Conservation (phyloP, 2,797 vertebrate genomes). For the Sebastiscus tertius region DNA sequence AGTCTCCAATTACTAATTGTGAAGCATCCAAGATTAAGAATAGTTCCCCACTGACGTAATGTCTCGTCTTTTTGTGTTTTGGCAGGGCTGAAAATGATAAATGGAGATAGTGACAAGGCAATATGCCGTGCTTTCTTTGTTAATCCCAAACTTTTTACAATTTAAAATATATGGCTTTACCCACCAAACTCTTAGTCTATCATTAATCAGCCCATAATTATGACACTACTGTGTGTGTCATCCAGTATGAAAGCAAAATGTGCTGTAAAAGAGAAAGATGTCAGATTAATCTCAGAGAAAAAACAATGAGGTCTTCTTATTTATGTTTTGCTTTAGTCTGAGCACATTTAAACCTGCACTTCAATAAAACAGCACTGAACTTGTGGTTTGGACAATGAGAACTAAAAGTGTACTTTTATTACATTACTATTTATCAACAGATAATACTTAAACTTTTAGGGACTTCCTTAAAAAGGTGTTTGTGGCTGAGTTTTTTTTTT, state of each 20-base stretch:
- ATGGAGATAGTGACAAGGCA: background rate
- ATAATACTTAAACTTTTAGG: background rate
- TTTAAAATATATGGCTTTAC: constrained; percentile 2
- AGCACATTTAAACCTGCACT: background rate
- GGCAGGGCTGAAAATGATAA: background rate
- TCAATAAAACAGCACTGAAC: background rate
- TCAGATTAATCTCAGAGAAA: background rate
- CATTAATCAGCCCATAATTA: background rate
- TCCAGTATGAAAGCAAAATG: background rate
- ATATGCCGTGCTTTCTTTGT: background rate
- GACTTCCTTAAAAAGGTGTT: no score
- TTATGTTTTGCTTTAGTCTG: background rate
- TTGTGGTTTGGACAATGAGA: background rate
- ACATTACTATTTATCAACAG: background rate
- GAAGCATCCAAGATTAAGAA: constrained; percentile 6
- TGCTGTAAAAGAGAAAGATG: background rate
- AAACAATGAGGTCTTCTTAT: background rate
- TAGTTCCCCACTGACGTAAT: constrained; percentile 21
- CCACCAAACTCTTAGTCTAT: background rate
- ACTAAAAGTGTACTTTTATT: background rate
- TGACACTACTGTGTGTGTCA: background rate
- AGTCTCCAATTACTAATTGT: background rate
- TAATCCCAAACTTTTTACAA: background rate
- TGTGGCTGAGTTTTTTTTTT: background rate
- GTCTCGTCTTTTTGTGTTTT: background rate